Evolutionary conservation across 1,140 invertebrate species (phyloP).

Genomic region (Drosophila sucinea): DNA sequence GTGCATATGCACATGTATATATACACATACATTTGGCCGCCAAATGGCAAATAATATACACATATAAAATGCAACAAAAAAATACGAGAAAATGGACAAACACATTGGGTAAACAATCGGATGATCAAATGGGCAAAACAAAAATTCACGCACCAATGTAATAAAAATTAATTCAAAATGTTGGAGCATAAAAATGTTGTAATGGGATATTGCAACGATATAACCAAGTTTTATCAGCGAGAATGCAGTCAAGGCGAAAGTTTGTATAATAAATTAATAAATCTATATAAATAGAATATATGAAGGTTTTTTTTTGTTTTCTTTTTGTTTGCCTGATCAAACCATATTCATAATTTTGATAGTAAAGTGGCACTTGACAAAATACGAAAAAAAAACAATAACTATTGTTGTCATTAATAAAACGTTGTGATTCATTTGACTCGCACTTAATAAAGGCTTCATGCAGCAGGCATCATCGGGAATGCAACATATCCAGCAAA

Average conservation of each 20-base stretch:
- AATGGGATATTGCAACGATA: slow-evolving; percentile 54
- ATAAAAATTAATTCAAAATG: slow-evolving; percentile 62
- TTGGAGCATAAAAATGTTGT: slow-evolving; percentile 47
- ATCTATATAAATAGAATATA: not conserved
- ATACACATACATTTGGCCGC: slow-evolving; percentile 40
- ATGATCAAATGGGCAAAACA: not conserved
- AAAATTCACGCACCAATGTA: slow-evolving; percentile 50
- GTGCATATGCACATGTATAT: slow-evolving; percentile 17
- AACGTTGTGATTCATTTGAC: slow-evolving; percentile 55
- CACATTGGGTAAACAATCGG: slow-evolving; percentile 27
- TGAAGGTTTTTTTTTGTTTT: not conserved
- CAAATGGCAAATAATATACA: slow-evolving; percentile 53
- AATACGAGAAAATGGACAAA: not conserved
- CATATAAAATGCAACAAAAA: slow-evolving; percentile 2
- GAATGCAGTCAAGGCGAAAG: slow-evolving; percentile 48
- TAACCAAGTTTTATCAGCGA: slow-evolving; percentile 54
- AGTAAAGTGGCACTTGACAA: slow-evolving; percentile 41
- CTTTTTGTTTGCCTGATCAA: not conserved
- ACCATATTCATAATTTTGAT: slow-evolving; percentile 51
- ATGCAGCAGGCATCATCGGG: slow-evolving; percentile 38
- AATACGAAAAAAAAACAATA: slow-evolving; percentile 24
- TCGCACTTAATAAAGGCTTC: slow-evolving; percentile 51
- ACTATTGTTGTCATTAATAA: slow-evolving; percentile 54
- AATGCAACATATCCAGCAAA: slow-evolving; percentile 3
- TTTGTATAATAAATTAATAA: slow-evolving; percentile 44